phyloP scores from a whole-genome alignment of 92 coral and sea anemone genomes.

The Blastomussa wellsi region DNA sequence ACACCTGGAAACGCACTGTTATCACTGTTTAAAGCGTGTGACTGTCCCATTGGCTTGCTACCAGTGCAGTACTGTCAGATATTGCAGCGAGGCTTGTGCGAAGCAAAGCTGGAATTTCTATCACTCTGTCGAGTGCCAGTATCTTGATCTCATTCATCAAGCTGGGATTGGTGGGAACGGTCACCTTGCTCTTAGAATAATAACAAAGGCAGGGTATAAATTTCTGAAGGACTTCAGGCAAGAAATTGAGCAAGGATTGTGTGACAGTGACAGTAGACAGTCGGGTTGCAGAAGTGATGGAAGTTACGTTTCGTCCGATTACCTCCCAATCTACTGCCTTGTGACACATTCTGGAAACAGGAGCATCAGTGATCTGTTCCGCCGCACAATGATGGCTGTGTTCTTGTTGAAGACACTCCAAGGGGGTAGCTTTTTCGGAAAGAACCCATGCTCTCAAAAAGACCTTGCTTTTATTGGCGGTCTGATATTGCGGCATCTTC shows the following conservation, averaged over 20 bases:
- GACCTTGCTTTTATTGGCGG: conserved; percentile 75
- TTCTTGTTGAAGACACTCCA: conserved; percentile 74
- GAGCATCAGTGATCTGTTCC: conserved; percentile 79
- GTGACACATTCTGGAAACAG: conserved; percentile 85
- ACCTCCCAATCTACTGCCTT: conserved; percentile 79
- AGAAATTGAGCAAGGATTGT: conserved; percentile 20
- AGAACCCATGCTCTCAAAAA: conserved; percentile 11
- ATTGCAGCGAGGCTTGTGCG: conserved; percentile 78
- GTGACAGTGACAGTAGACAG: conserved; percentile 2
- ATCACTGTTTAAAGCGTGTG: conserved; percentile 71
- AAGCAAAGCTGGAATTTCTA: conserved; percentile 75
- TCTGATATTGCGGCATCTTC: conserved; percentile 84
- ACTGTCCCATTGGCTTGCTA: conserved; percentile 76
- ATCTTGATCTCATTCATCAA: conserved; percentile 70
- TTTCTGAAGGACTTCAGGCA: conserved; percentile 57
- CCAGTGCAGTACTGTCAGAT: conserved; percentile 83
- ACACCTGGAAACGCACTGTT: conserved; percentile 76
- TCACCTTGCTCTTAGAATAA: conserved; percentile 87
- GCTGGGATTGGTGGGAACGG: conserved; percentile 83
- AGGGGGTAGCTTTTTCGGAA: conserved; percentile 54
- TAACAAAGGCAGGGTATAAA: conserved; percentile 71
- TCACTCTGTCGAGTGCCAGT: conserved; percentile 81
- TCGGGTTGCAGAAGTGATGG: conserved; percentile 59
- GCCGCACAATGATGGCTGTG: conserved; percentile 82
- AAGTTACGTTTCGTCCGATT: conserved; percentile 68